Evolutionary conservation across 2,888 invertebrate species (phyloP).

Genomic region (Pelosia muscerda): DNA sequence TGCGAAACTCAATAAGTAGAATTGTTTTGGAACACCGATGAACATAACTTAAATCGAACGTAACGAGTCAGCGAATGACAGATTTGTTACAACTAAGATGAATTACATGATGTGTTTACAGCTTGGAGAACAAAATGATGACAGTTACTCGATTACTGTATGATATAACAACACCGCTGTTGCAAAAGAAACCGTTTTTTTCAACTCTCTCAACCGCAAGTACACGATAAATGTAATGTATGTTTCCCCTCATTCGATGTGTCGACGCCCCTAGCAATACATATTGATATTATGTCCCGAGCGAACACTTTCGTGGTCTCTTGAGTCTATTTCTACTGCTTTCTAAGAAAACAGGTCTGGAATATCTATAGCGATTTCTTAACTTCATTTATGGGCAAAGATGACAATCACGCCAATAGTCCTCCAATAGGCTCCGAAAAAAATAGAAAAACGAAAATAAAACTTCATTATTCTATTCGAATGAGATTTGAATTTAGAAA

Average conservation of each 20-base stretch:
- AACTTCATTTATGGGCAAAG: too few species aligned
- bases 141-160: conserved; percentile 4
- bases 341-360: conserved; percentile 26
- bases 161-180: conserved; percentile 12
- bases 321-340: conserved; percentile 35
- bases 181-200: conserved; percentile 38
- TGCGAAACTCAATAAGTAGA: too few species aligned
- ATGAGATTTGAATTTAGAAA: too few species aligned
- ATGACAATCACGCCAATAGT: background rate
- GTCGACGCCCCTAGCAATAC: conserved; percentile 2
- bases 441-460: background rate
- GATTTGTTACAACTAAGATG: background rate
- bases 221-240: conserved; percentile 14
- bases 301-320: conserved; percentile 41
- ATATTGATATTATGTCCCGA: conserved; percentile 17
- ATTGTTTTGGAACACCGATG: background rate
- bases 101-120: background rate
- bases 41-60: background rate
- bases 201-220: conserved; percentile 17
- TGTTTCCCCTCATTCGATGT: background rate
- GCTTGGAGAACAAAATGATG: background rate
- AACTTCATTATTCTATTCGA: too few species aligned
- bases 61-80: background rate
- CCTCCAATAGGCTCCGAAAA: background rate
- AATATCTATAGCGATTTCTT: background rate